These are phyloP conservation scores for Phataginus tricuspis DNA, from an alignment of 2,797 vertebrate genomes.

Conservation along the genomic window DNA sequence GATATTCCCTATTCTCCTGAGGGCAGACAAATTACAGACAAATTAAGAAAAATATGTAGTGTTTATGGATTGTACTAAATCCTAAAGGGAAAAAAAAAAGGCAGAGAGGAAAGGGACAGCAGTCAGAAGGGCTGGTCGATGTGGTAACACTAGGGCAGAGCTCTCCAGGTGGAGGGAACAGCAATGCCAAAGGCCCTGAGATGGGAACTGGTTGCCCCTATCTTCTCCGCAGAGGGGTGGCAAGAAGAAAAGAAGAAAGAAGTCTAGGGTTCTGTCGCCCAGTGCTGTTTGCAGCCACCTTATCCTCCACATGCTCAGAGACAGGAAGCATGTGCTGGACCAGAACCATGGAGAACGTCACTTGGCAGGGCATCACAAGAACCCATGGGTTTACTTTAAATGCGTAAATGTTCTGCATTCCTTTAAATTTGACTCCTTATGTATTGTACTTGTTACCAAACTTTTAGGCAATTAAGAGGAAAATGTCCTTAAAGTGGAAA, in stretches of 20 bases:
- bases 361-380: too few species aligned
- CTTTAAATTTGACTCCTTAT: background rate
- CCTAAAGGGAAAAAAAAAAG: background rate
- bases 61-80: background rate
- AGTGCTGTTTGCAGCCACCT: too few species aligned
- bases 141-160: background rate
- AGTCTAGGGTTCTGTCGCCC: background rate
- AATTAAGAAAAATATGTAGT: background rate
- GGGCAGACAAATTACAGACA: background rate
- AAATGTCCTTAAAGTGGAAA: background rate
- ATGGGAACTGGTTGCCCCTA: background rate
- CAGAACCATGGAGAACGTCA: too few species aligned
- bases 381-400: background rate
- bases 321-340: background rate
- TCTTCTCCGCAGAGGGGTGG: background rate
- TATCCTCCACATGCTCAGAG: background rate
- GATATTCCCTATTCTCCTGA: background rate
- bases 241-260: background rate
- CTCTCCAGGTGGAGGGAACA: background rate
- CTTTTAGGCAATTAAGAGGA: background rate
- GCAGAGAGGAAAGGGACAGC: background rate
- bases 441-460: background rate
- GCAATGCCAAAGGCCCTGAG: too few species aligned
- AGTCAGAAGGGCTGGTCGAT: background rate
- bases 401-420: background rate